Evolutionary conservation across 2,888 invertebrate species (phyloP).

Genomic region (Globia sparganii): DNA sequence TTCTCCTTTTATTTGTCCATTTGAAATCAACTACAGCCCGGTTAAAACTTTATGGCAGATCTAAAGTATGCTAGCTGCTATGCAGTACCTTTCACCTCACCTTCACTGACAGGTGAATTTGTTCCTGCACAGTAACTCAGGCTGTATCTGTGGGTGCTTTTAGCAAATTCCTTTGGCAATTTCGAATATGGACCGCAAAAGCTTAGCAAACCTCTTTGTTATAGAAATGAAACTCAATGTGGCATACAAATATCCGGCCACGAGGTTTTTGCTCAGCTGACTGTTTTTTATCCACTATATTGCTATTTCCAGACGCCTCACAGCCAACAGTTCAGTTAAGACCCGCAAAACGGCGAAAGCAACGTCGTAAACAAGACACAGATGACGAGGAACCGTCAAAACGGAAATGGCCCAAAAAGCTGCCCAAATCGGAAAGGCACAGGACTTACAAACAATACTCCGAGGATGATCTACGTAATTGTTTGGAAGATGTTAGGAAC

Average conservation of each 20-base stretch:
- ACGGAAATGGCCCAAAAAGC: conserved; percentile 65
- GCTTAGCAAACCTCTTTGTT: too few relatives aligned
- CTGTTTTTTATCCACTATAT: not conserved
- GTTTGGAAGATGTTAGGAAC: conserved; percentile 67
- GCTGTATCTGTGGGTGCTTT: too few relatives aligned
- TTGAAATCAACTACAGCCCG: too few relatives aligned
- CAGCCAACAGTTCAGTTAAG: not conserved
- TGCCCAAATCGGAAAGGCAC: conserved; percentile 59
- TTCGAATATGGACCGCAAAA: too few relatives aligned
- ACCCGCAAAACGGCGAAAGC: conserved; percentile 8
- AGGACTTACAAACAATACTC: conserved; percentile 76
- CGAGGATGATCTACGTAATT: conserved; percentile 63
- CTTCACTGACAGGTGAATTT: too few relatives aligned
- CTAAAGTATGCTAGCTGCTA: too few relatives aligned
- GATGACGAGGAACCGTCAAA: conserved; percentile 16
- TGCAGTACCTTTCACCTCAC: too few relatives aligned
- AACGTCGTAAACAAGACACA: not conserved
- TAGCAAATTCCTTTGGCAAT: too few relatives aligned
- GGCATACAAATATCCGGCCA: not conserved
- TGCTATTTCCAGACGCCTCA: conserved; percentile 32
- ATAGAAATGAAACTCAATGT: not conserved
- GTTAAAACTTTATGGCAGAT: too few relatives aligned
- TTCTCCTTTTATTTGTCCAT: too few relatives aligned
- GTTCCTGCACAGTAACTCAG: too few relatives aligned
- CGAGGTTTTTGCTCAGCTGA: not conserved